phyloP scores from a whole-genome alignment of 2,888 invertebrate species.

The Sisyra terminalis region DNA sequence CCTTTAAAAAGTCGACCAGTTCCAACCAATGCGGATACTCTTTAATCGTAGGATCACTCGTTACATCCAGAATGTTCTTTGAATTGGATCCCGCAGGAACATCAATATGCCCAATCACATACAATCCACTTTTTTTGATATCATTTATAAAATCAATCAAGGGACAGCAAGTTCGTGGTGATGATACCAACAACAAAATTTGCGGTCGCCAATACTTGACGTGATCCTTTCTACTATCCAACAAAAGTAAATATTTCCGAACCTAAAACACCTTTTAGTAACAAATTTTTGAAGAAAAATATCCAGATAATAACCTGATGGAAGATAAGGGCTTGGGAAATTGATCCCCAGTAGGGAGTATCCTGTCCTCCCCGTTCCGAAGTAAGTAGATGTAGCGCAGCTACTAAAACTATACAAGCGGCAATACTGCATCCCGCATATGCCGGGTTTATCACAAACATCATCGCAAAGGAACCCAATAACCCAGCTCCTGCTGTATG shows the following conservation, averaged over 20 bases:
- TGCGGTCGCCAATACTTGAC: conserved; percentile 99
- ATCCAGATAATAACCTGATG: conserved; percentile 53
- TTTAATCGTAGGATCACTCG: conserved; percentile 51
- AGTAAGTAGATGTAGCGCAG: conserved; percentile 77
- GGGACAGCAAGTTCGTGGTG: conserved; percentile 79
- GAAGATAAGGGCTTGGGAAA: conserved; percentile 97
- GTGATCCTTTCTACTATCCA: conserved; percentile 93
- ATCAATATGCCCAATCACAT: conserved; percentile 75
- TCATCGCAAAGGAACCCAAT: conserved; percentile 73
- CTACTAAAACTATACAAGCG: conserved; percentile 67
- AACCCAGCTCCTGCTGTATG: conserved; percentile 78
- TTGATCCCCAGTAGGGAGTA: conserved; percentile 81
- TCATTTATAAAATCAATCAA: conserved; percentile 96
- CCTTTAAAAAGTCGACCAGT: conserved; percentile 87
- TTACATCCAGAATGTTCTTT: conserved; percentile 26
- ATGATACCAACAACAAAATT: conserved; percentile 80
- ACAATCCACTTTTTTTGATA: conserved; percentile 85
- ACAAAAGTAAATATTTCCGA: conserved; percentile 84
- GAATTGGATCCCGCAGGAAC: conserved; percentile 28
- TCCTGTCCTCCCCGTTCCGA: conserved; percentile 56
- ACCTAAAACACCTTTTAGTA: conserved; percentile 33
- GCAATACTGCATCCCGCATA: conserved; percentile 81
- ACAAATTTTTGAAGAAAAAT: not conserved
- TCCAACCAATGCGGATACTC: conserved; percentile 83
- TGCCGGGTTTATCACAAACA: conserved; percentile 86